These are phyloP conservation scores for Microcebus jonahi DNA, from an alignment of 2,113 vertebrate genomes.

Conservation along the genomic window DNA sequence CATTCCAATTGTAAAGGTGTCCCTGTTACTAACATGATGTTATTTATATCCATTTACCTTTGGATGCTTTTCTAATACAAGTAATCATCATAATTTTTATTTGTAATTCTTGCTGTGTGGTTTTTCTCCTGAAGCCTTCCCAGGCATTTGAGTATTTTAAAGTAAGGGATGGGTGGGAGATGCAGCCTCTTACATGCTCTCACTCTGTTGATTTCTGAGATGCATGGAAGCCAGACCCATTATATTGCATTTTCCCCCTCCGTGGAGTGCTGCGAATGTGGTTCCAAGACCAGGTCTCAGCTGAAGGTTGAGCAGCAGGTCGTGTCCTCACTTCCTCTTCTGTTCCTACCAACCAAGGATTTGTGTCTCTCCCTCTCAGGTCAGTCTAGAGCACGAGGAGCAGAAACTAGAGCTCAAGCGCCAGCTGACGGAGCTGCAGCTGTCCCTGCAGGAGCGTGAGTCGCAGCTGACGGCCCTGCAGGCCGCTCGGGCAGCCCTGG, in stretches of 20 bases:
- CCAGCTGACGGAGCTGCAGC: slow-evolving; percentile 95
- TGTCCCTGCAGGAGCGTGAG: slow-evolving; percentile 96
- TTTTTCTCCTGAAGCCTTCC: slow-evolving; percentile 40
- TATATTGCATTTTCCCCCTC: not conserved
- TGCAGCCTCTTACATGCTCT: not conserved
- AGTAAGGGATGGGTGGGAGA: not conserved
- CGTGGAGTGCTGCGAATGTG: not conserved
- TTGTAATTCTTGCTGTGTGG: slow-evolving; percentile 2
- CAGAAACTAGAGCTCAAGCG: slow-evolving; percentile 97
- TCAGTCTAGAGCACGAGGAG: slow-evolving; percentile 95
- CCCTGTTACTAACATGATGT: not conserved
- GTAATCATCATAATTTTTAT: not conserved
- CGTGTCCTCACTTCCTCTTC: not conserved
- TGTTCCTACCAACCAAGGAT: not conserved
- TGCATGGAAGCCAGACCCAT: not conserved
- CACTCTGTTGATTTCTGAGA: not conserved
- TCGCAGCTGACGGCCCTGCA: slow-evolving; percentile 95
- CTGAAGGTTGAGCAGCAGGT: not conserved
- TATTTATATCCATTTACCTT: slow-evolving; percentile 44
- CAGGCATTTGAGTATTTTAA: not conserved
- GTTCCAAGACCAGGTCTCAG: not conserved
- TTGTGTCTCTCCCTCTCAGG: slow-evolving; percentile 80
- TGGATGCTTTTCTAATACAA: slow-evolving; percentile 25
- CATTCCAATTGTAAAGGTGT: not conserved
- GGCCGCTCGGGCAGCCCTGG: slow-evolving; percentile 92